Percentiles rank a stretch among this genome's conserved stretches.
These are phyloP conservation scores for Leptura quadrifasciata DNA, from an alignment of 2,888 invertebrate genomes.

Conservation along the genomic window DNA sequence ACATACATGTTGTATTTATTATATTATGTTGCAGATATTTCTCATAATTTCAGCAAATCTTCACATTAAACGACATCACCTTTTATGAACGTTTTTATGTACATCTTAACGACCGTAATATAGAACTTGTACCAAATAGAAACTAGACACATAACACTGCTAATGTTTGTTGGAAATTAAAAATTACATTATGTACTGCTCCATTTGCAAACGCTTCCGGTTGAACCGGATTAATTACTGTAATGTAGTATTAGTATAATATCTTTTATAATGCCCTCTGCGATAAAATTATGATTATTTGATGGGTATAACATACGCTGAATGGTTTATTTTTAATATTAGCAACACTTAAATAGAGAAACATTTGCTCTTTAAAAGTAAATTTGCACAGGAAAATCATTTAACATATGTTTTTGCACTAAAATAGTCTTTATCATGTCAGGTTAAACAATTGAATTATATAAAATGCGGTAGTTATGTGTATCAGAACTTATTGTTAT, in stretches of 20 bases:
- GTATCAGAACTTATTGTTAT: too few relatives aligned
- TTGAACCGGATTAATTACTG: slow-evolving; percentile 26
- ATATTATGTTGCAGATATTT: neutral
- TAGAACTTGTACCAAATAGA: neutral
- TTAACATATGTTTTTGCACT: neutral
- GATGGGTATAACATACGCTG: neutral
- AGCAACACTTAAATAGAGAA: neutral
- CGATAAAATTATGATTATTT: neutral
- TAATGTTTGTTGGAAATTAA: neutral
- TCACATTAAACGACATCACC: neutral
- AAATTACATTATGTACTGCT: neutral
- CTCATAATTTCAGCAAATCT: neutral
- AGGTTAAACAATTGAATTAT: too few relatives aligned
- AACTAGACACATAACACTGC: neutral
- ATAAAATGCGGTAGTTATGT: too few relatives aligned
- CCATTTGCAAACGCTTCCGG: slow-evolving; percentile 16
- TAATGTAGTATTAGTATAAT: neutral
- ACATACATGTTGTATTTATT: neutral
- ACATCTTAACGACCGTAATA: slow-evolving; percentile 3
- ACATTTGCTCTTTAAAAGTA: neutral
- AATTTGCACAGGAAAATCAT: neutral
- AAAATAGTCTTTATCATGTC: too few relatives aligned
- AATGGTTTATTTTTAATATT: slow-evolving; percentile 2
- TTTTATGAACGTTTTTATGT: neutral
- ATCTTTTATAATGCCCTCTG: slow-evolving; percentile 5